Conservation (phyloP, 2,888 invertebrate species). For the Chrysotoxum bicinctum region DNA sequence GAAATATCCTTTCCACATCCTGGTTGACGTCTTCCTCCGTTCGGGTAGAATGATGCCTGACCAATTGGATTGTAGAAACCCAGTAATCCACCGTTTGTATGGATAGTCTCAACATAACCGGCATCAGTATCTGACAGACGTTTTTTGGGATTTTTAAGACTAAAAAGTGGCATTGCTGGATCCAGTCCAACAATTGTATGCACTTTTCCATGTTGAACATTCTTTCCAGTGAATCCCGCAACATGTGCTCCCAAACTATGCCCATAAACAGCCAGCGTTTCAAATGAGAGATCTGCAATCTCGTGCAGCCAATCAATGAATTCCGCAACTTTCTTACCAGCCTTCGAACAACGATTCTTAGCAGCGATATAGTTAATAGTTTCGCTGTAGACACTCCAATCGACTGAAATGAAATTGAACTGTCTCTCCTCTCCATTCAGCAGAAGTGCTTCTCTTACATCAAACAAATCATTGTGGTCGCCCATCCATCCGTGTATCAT, state of each 20-base stretch:
- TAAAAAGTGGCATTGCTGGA: slow-evolving; percentile 73
- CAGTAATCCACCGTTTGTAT: slow-evolving; percentile 70
- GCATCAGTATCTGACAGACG: slow-evolving; percentile 70
- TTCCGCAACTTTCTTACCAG: slow-evolving; percentile 68
- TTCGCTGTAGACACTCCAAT: slow-evolving; percentile 82
- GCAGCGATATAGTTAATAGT: slow-evolving; percentile 83
- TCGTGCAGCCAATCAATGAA: slow-evolving; percentile 80
- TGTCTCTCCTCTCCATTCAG: slow-evolving; percentile 82
- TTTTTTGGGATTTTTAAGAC: slow-evolving; percentile 19
- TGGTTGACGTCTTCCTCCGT: slow-evolving; percentile 82
- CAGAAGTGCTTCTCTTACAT: slow-evolving; percentile 81
- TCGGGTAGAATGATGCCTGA: slow-evolving; percentile 82
- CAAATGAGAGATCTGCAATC: slow-evolving; percentile 81
- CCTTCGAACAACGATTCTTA: slow-evolving; percentile 77
- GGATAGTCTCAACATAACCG: slow-evolving; percentile 73
- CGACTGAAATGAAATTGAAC: slow-evolving; percentile 84
- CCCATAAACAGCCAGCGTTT: slow-evolving; percentile 82
- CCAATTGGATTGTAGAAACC: slow-evolving; percentile 74
- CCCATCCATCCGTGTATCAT: slow-evolving; percentile 75
- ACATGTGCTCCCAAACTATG: slow-evolving; percentile 84
- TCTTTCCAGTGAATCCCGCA: slow-evolving; percentile 83
- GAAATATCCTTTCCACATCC: slow-evolving; percentile 80
- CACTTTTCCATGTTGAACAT: slow-evolving; percentile 82
- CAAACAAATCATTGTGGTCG: background rate
- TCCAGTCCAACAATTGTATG: slow-evolving; percentile 82